Conservation (phyloP, 2,888 invertebrate species). For the Tachina grossa region DNA sequence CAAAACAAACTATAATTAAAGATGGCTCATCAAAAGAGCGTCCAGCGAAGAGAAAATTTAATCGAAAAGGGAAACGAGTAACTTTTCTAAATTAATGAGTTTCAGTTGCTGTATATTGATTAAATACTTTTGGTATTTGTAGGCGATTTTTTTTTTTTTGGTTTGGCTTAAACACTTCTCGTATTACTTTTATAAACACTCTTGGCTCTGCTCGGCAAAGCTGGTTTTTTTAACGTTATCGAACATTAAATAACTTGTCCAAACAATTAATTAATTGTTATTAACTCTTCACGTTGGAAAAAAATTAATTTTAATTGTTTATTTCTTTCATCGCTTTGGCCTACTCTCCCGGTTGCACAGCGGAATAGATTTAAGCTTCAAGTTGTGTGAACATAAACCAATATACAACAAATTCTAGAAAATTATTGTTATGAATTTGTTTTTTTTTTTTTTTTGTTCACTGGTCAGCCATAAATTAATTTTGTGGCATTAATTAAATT, state of each 20-base stretch:
- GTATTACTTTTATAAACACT: background rate
- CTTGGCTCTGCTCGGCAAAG: too few relatives aligned
- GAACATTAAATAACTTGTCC: conserved; percentile 40
- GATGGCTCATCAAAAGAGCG: background rate
- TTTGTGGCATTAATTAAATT: conserved; percentile 51
- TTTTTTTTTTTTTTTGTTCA: conserved; percentile 8
- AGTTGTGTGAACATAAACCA: background rate
- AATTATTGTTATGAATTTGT: background rate
- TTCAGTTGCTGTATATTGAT: conserved; percentile 26
- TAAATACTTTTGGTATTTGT: conserved; percentile 4
- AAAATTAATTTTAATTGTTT: conserved; percentile 28
- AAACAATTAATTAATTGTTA: conserved; percentile 60
- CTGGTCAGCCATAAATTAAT: conserved; percentile 45
- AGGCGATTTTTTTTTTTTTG: background rate
- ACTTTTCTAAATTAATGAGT: conserved; percentile 29
- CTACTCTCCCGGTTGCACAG: background rate
- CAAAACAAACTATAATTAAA: conserved; percentile 5
- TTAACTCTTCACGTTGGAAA: conserved; percentile 16
- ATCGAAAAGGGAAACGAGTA: conserved; percentile 10
- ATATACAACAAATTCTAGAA: background rate
- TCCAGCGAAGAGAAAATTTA: background rate
- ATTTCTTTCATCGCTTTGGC: background rate
- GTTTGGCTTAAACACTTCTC: background rate
- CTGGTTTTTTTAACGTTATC: background rate
- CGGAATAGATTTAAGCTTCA: background rate